Conservation (phyloP, 1,140 invertebrate genomes). For the Cydia splendana region DNA sequence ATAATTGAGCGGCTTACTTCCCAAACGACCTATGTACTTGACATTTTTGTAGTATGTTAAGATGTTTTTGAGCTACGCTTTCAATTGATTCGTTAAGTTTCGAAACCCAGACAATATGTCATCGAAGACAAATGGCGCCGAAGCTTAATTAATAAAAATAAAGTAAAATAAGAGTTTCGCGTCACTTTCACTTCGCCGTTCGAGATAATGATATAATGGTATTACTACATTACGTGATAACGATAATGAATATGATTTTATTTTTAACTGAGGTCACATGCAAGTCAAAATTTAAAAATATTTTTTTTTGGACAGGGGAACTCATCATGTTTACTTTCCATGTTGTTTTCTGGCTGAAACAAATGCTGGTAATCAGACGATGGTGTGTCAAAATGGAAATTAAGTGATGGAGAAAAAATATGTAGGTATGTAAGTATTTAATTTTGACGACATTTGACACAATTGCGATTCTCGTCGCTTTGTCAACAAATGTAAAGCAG, state of each 20-base stretch:
- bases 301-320: not conserved
- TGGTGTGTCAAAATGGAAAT: too few species aligned
- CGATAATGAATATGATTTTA: not conserved
- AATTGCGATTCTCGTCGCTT: too few species aligned
- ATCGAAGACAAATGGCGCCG: slow-evolving; percentile 23
- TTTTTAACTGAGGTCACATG: not conserved
- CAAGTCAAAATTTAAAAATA: not conserved
- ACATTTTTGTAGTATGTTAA: not conserved
- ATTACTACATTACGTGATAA: slow-evolving; percentile 8
- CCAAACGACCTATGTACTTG: not conserved
- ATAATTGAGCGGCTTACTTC: not conserved
- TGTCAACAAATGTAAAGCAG: too few species aligned
- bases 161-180: not conserved
- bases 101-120: slow-evolving; percentile 24
- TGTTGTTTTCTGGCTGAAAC: too few species aligned
- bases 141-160: slow-evolving; percentile 26
- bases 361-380: too few species aligned
- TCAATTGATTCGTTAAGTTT: slow-evolving; percentile 16
- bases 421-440: too few species aligned
- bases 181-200: slow-evolving; percentile 16
- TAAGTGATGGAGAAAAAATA: too few species aligned
- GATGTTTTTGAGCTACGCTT: not conserved
- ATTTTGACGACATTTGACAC: too few species aligned
- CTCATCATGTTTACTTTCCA: not conserved
- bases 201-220: slow-evolving; percentile 6